phyloP scores from a whole-genome alignment of 1,140 invertebrate genomes.

The Limonius californicus region DNA sequence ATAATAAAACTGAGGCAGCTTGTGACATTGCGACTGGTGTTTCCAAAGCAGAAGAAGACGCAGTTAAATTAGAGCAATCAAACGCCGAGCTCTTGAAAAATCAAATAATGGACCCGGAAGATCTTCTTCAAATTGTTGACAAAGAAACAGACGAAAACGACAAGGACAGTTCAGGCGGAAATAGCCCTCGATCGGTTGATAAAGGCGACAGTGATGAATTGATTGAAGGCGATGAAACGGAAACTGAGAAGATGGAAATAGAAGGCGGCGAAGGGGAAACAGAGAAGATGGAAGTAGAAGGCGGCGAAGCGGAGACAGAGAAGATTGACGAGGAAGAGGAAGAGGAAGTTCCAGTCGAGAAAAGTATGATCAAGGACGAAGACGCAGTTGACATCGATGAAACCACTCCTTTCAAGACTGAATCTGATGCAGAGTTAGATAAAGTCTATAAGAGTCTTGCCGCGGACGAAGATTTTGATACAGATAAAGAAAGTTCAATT shows the following conservation, averaged over 20 bases:
- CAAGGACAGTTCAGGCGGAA: neutral
- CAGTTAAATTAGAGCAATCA: neutral
- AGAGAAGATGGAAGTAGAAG: neutral
- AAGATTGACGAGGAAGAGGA: slow-evolving; percentile 11
- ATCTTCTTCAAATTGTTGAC: slow-evolving; percentile 4
- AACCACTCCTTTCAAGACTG: no score
- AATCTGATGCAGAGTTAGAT: no score
- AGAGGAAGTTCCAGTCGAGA: no score
- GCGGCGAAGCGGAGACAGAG: slow-evolving; percentile 6
- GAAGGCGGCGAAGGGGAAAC: neutral
- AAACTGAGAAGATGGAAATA: slow-evolving; percentile 10
- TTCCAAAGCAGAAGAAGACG: neutral
- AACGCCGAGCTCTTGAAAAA: neutral
- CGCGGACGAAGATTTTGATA: no score
- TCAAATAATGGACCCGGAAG: slow-evolving; percentile 5
- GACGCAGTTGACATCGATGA: neutral
- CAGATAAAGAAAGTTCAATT: no score
- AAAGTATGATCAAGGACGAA: neutral
- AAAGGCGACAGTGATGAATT: neutral
- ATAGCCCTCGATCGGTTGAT: neutral
- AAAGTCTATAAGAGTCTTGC: no score
- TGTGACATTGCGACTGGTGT: neutral
- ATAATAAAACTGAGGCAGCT: neutral
- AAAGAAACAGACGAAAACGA: neutral
- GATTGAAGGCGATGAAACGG: neutral